Evolutionary conservation across 2,113 vertebrate species (phyloP), one percentile per base, ranked within the genome.

Genomic region (Pterocles orientalis): DNA sequence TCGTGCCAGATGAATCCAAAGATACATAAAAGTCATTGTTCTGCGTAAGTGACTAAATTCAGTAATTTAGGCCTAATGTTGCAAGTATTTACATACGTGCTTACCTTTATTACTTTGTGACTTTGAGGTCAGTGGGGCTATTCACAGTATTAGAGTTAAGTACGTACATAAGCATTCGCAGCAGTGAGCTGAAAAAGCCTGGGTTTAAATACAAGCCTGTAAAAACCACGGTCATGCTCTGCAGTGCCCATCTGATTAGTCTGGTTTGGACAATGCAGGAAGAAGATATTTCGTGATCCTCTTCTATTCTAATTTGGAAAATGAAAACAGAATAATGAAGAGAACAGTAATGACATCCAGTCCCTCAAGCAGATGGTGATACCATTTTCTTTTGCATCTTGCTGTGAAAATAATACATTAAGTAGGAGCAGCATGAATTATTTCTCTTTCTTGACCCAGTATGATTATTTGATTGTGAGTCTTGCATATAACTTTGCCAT

Each of bases 1-100:
- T 85, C 39, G 47, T 78, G 60, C 25, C 45, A 60, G 36, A 66
- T 56, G 56, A 75, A 82, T 54, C 18, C 50, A 36, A 64, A 95
- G 58, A 69, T 69, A 71, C 20, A 51, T 64, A 34, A 71, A 80
- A 72, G 36, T 45, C 10, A 20, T 66, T 88, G 62, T 95, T 86
- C 85, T 1, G 0, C 0, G 0, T 29, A 34, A 79, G 36, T 72
- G 88, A 62, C 36, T 72, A 5, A 50, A 70, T 76, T 80, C 11
- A 66, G 5, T 62, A 43, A 82, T 76, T 15, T 54, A 53, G 50
- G 24, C 2, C 7, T 39, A 54, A 36, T 26, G 21, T 48, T 80
- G 26, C 34, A 80, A 34, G 36, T 36, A 68, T 71, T 87, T 77
- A 28, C 0, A 0, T 61, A 25, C n/a, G 34, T 79, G 14, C 13